A percentile compares a stretch with the other conserved stretches of the same genome.
Conservation (phyloP, 2,888 invertebrate species). For the Malacosoma neustria region DNA sequence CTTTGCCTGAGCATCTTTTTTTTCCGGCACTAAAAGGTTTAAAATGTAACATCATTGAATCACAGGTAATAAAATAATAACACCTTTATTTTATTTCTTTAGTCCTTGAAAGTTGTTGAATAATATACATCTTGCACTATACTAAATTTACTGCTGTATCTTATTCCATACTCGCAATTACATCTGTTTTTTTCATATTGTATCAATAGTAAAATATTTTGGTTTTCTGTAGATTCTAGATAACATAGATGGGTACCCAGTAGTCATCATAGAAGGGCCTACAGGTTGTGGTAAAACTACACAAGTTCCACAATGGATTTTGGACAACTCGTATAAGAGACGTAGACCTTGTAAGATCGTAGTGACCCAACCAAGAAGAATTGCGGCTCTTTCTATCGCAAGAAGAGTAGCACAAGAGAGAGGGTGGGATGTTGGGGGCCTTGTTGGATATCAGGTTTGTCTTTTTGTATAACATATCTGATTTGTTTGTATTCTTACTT, state of each 20-base stretch:
- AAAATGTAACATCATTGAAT: no score
- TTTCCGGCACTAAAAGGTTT: no score
- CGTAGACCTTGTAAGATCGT: conserved; percentile 86
- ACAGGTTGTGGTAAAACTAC: conserved; percentile 96
- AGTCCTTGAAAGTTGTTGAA: no score
- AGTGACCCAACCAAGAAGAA: conserved; percentile 94
- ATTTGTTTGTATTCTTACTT: no score
- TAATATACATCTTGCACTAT: no score
- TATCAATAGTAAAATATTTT: not conserved
- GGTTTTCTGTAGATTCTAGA: conserved; percentile 76
- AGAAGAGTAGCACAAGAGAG: conserved; percentile 88
- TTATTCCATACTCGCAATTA: no score
- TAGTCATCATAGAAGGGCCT: conserved; percentile 90
- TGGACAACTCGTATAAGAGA: conserved; percentile 82
- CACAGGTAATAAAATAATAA: no score
- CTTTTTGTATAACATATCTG: no score
- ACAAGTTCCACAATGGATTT: conserved; percentile 93
- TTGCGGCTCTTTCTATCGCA: conserved; percentile 94
- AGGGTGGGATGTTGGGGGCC: conserved; percentile 84
- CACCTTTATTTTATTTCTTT: no score
- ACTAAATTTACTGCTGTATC: no score
- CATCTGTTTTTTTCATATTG: not conserved
- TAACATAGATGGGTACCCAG: conserved; percentile 79
- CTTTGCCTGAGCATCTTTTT: no score
- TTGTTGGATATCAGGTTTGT: conserved; percentile 91